A percentile compares a stretch with the other conserved stretches of the same genome.
These are phyloP conservation scores for Dendropsophus ebraccatus DNA, from an alignment of 2,113 vertebrate species.

Conservation along the genomic window DNA sequence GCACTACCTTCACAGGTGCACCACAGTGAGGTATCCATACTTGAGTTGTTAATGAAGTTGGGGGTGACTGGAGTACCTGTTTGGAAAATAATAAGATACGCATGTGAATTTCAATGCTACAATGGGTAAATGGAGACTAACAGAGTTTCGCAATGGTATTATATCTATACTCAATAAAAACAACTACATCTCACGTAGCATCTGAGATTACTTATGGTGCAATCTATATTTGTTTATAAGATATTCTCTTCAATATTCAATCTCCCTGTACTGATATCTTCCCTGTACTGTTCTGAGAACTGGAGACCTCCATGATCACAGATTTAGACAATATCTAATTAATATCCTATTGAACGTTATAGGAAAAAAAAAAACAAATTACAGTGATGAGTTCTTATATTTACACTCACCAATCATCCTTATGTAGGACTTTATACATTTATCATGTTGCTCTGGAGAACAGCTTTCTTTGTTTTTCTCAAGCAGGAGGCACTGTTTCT, in stretches of 20 bases:
- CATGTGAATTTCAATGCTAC: not conserved
- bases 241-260: not conserved
- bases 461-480: constrained; percentile 69
- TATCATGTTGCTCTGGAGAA: constrained; percentile 66
- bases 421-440: constrained; percentile 79
- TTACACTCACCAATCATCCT: constrained; percentile 79
- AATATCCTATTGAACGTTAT: too few species aligned
- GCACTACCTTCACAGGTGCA: constrained; percentile 89
- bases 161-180: not conserved
- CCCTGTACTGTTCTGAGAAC: not conserved
- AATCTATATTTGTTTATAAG: too few species aligned
- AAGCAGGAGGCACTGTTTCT: constrained; percentile 75
- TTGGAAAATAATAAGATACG: constrained; percentile 26
- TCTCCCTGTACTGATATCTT: too few species aligned
- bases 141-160: not conserved
- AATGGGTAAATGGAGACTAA: not conserved
- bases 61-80: constrained; percentile 92
- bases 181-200: not conserved
- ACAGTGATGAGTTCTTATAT: not conserved
- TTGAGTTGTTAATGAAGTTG: constrained; percentile 89
- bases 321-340: too few species aligned
- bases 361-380: too few species aligned
- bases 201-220: not conserved
- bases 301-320: too few species aligned
- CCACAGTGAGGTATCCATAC: constrained; percentile 84